These are phyloP conservation scores for Rhinella marina DNA, from an alignment of 2,797 vertebrate genomes.

Conservation along the genomic window DNA sequence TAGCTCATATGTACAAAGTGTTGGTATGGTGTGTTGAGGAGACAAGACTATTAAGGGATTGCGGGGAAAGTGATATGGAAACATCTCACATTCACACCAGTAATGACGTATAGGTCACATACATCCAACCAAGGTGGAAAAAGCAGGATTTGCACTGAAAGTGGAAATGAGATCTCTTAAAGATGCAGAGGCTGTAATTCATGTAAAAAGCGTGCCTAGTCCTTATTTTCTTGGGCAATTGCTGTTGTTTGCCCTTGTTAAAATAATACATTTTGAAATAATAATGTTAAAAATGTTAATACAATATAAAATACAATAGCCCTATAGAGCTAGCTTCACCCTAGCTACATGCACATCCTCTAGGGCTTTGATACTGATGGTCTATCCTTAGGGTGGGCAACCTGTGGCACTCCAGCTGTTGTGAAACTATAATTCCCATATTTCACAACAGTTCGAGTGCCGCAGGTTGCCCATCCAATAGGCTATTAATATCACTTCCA, in stretches of 20 bases:
- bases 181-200: not conserved
- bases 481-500: too few relatives aligned
- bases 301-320: too few relatives aligned
- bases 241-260: not conserved
- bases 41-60: not conserved
- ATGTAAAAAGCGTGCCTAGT: not conserved
- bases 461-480: too few relatives aligned
- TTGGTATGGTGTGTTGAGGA: not conserved
- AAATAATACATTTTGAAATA: not conserved
- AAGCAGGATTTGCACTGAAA: not conserved
- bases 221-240: not conserved
- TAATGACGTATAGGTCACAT: constrained; percentile 43
- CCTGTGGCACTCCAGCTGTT: too few relatives aligned
- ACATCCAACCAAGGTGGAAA: constrained; percentile 18
- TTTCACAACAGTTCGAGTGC: too few relatives aligned
- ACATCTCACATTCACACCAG: constrained; percentile 46
- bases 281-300: too few relatives aligned
- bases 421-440: too few relatives aligned
- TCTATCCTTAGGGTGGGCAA: too few relatives aligned
- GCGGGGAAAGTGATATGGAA: constrained; percentile 22
- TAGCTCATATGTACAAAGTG: not conserved
- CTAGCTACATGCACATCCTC: too few relatives aligned
- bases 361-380: too few relatives aligned
- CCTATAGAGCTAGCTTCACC: too few relatives aligned
- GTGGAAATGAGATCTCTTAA: not conserved